These are phyloP conservation scores for Sycophila texana DNA, from an alignment of 2,888 invertebrate species.

Conservation along the genomic window DNA sequence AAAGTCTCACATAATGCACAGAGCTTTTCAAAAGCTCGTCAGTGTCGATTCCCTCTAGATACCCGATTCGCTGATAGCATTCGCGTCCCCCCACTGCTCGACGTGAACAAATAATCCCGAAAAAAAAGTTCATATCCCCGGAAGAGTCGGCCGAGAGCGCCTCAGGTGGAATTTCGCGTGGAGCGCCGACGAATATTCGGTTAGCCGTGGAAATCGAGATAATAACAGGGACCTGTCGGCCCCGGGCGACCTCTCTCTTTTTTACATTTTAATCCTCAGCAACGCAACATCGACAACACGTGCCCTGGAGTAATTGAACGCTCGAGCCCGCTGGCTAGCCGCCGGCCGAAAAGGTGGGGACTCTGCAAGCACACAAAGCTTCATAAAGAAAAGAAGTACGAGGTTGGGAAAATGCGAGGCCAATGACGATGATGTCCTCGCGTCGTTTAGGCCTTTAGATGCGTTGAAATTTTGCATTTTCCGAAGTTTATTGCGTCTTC, in stretches of 20 bases:
- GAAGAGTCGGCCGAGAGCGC: neutral
- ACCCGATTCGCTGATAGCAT: too few relatives aligned
- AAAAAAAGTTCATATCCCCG: neutral
- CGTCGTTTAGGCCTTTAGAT: too few relatives aligned
- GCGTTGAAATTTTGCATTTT: too few relatives aligned
- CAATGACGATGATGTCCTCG: neutral
- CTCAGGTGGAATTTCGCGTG: conserved; percentile 6
- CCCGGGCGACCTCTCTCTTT: conserved; percentile 43
- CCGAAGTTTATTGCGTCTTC: too few relatives aligned
- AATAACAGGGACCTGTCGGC: conserved; percentile 41
- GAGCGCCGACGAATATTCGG: conserved; percentile 26
- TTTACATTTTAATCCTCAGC: conserved; percentile 59
- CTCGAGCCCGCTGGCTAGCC: neutral
- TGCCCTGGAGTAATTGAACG: conserved; percentile 33
- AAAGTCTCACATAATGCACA: too few relatives aligned
- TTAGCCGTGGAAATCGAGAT: conserved; percentile 55
- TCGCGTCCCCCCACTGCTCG: too few relatives aligned
- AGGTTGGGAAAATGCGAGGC: neutral
- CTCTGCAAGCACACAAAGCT: neutral
- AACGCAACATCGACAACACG: conserved; percentile 4
- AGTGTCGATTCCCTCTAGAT: too few relatives aligned
- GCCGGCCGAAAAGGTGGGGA: too few relatives aligned
- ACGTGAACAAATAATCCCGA: neutral
- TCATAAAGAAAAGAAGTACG: neutral
- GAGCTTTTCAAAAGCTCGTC: too few relatives aligned